phyloP scores from a whole-genome alignment of 2,888 invertebrate species.

The Clostera curtula region DNA sequence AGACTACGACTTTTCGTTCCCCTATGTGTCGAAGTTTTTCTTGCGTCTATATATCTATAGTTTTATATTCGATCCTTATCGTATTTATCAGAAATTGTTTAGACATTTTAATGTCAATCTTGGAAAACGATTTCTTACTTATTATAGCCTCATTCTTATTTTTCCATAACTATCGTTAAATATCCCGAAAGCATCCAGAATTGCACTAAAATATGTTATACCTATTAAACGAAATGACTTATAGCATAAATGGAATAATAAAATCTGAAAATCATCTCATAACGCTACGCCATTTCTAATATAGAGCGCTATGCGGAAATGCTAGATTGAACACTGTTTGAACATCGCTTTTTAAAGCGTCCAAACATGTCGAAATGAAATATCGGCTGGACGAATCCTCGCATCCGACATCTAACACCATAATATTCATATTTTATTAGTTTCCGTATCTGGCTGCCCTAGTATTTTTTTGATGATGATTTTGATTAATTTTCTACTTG shows the following conservation, averaged over 20 bases:
- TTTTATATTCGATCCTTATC: too few species aligned
- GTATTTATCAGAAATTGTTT: too few species aligned
- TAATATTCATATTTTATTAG: constrained; percentile 51
- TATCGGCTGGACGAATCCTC: constrained; percentile 37
- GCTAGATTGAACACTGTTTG: constrained; percentile 28
- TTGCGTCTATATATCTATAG: too few species aligned
- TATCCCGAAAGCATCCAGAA: neutral
- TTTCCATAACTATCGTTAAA: neutral
- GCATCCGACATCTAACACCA: constrained; percentile 33
- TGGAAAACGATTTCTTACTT: too few species aligned
- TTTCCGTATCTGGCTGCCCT: constrained; percentile 30
- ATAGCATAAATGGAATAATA: constrained; percentile 27
- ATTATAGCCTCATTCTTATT: neutral
- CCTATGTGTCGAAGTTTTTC: too few species aligned
- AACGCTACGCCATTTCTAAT: constrained; percentile 26
- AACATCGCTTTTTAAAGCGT: constrained; percentile 34
- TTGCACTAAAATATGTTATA: constrained; percentile 12
- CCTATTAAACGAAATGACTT: constrained; percentile 19
- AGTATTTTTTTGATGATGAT: too few species aligned
- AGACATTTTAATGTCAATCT: too few species aligned
- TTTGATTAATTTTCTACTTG: too few species aligned
- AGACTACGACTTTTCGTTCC: too few species aligned
- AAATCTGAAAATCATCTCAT: constrained; percentile 35
- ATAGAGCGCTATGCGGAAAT: constrained; percentile 43
- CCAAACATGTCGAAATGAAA: constrained; percentile 49